These are phyloP conservation scores for Athrips mouffetella DNA, from an alignment of 2,888 invertebrate genomes.

Conservation along the genomic window DNA sequence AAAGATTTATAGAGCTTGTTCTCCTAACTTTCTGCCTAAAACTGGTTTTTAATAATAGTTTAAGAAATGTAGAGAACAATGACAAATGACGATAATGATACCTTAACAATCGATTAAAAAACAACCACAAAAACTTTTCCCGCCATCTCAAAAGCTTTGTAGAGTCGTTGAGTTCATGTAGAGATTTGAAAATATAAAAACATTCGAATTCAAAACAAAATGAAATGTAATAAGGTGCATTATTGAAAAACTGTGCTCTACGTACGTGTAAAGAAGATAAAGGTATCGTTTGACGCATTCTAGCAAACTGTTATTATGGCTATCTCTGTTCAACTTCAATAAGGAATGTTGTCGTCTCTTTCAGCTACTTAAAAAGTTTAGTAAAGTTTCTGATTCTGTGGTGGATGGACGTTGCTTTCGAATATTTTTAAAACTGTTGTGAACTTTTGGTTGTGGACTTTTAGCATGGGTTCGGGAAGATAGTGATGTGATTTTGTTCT, in stretches of 20 bases:
- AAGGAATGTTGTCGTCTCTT: neutral
- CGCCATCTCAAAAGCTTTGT: constrained; percentile 46
- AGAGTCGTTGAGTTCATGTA: constrained; percentile 10
- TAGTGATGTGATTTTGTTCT: constrained; percentile 46
- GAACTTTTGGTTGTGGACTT: constrained; percentile 6
- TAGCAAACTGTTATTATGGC: constrained; percentile 34
- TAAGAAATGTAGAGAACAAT: no score
- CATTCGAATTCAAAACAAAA: constrained; percentile 19
- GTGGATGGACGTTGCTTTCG: constrained; percentile 4
- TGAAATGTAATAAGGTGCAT: fast-evolving
- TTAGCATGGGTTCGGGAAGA: neutral
- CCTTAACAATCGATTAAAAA: neutral
- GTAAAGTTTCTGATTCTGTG: constrained; percentile 33
- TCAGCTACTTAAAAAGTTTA: constrained; percentile 28
- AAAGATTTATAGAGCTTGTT: no score
- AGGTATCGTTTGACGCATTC: constrained; percentile 27
- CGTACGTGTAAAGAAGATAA: constrained; percentile 26
- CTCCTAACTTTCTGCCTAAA: no score
- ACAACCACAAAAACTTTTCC: constrained; percentile 43
- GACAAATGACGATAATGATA: neutral
- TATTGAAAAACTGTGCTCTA: neutral
- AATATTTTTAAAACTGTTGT: constrained; percentile 14
- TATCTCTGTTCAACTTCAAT: constrained; percentile 43
- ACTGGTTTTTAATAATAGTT: no score
- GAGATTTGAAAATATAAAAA: constrained; percentile 18